Conservation (phyloP, 1,140 invertebrate species). For the Stenopsyche tienmushanensis region DNA sequence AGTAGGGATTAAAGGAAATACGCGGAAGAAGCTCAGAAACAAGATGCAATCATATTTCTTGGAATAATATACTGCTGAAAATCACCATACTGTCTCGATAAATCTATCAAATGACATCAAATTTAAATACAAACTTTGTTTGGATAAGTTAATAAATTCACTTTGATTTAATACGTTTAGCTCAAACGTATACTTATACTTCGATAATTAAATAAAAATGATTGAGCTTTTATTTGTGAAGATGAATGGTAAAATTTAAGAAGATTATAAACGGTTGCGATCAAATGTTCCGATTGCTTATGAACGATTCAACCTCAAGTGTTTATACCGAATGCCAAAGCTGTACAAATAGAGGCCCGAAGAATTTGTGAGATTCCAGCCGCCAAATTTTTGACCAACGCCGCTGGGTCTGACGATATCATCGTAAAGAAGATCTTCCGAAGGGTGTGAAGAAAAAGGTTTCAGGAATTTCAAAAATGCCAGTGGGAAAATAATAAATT, state of each 20-base stretch:
- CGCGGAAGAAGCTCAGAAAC: too few species aligned
- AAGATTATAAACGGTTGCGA: too few species aligned
- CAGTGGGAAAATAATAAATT: conserved; percentile 38
- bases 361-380: neutral
- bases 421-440: neutral
- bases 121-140: neutral
- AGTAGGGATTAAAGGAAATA: too few species aligned
- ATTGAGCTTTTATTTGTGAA: too few species aligned
- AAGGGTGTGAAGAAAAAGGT: neutral
- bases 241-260: too few species aligned
- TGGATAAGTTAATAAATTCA: too few species aligned
- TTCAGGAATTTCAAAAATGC: conserved; percentile 26
- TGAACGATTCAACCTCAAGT: conserved; percentile 13
- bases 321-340: conserved; percentile 13
- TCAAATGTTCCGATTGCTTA: conserved; percentile 17
- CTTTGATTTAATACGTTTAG: too few species aligned
- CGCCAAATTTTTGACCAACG: neutral
- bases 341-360: conserved; percentile 4
- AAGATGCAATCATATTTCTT: too few species aligned
- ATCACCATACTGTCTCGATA: too few species aligned
- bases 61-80: too few species aligned
- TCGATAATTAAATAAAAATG: too few species aligned
- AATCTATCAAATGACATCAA: neutral
- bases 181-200: too few species aligned
- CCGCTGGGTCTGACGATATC: conserved; percentile 14